Conservation (phyloP, 2,888 invertebrate species). For the Tetragonula carbonaria region DNA sequence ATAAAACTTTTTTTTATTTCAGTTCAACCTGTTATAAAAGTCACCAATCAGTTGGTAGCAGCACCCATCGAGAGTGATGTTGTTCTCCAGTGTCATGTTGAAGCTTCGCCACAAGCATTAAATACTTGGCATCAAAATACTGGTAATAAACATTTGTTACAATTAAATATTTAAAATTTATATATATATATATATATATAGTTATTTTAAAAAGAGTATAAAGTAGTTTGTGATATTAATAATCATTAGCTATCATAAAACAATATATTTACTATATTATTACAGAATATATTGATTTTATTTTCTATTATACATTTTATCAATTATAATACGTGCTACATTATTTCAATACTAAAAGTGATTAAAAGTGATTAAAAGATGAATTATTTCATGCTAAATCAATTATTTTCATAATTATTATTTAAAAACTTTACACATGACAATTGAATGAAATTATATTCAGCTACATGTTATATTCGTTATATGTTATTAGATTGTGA, state of each 20-base stretch:
- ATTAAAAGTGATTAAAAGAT: neutral
- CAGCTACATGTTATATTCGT: too few species aligned
- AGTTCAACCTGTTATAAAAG: slow-evolving; percentile 95
- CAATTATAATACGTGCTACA: neutral
- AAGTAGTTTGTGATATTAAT: neutral
- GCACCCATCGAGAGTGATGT: slow-evolving; percentile 93
- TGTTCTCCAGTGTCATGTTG: slow-evolving; percentile 93
- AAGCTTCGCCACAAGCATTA: slow-evolving; percentile 94
- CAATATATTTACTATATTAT: neutral
- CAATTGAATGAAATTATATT: too few species aligned
- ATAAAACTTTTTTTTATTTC: slow-evolving; percentile 74
- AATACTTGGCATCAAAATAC: slow-evolving; percentile 93
- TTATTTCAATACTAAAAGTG: neutral
- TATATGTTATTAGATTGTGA: too few species aligned
- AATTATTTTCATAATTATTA: neutral
- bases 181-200: neutral
- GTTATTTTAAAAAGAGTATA: neutral
- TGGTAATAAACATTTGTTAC: slow-evolving; percentile 52
- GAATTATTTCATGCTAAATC: neutral
- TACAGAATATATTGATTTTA: neutral
- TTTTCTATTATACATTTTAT: neutral
- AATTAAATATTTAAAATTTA: neutral
- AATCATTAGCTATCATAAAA: neutral
- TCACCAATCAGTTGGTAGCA: slow-evolving; percentile 93
- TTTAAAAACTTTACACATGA: too few species aligned